Percentiles rank a stretch among this genome's conserved stretches.
These are phyloP conservation scores for Aspidiotus rigidus DNA, from an alignment of 2,888 invertebrate genomes.

Conservation along the genomic window DNA sequence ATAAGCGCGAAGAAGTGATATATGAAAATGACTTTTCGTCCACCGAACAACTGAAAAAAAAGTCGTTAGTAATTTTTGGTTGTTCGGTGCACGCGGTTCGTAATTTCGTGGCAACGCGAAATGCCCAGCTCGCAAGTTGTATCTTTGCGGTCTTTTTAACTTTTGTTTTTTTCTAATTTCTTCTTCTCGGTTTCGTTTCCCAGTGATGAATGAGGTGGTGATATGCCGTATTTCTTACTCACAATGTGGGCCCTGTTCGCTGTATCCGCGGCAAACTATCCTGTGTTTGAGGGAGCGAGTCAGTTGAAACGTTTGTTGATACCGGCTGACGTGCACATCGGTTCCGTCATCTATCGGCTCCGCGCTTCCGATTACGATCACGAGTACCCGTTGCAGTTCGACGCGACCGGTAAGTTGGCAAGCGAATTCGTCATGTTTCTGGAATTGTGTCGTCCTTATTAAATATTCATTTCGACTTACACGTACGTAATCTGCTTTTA, in stretches of 20 bases:
- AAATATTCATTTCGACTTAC: no score
- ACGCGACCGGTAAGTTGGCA: slow-evolving; percentile 48
- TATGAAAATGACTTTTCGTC: slow-evolving; percentile 1
- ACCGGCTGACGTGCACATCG: slow-evolving; percentile 72
- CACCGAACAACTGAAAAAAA: background rate
- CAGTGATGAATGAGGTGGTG: slow-evolving; percentile 31
- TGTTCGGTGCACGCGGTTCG: background rate
- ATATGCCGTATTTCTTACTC: slow-evolving; percentile 28
- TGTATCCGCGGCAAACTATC: slow-evolving; percentile 51
- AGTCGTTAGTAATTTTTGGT: background rate
- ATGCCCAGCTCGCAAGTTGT: no score
- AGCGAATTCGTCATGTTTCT: background rate
- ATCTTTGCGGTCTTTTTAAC: no score
- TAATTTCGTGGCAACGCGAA: background rate
- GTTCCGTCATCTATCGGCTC: slow-evolving; percentile 76
- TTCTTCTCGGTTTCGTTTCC: background rate
- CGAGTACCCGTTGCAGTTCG: slow-evolving; percentile 76
- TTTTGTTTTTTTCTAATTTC: background rate
- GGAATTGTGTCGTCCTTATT: no score
- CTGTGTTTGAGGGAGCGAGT: slow-evolving; percentile 74
- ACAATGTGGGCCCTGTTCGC: slow-evolving; percentile 30
- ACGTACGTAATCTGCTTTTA: no score
- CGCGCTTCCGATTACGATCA: slow-evolving; percentile 79
- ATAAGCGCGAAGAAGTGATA: slow-evolving; percentile 13
- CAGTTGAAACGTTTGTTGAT: slow-evolving; percentile 72